A percentile compares a stretch with the other conserved stretches of the same genome.
Conservation (phyloP, 2,888 invertebrate species). For the Volucella inflata region DNA sequence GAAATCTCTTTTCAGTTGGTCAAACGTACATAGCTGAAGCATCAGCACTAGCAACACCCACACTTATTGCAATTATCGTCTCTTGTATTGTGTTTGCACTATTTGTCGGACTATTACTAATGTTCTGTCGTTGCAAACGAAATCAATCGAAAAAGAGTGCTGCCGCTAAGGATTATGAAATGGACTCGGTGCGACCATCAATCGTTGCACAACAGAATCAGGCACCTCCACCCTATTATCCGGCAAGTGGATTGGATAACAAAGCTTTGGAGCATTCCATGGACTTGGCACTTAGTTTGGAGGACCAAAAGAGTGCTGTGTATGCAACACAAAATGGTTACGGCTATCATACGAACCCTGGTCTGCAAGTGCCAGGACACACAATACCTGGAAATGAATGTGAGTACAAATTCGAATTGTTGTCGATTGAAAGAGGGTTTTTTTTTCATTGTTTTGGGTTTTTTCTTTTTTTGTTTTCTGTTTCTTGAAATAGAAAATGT, state of each 20-base stretch:
- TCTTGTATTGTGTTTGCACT: slow-evolving; percentile 92
- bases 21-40: slow-evolving; percentile 92
- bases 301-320: slow-evolving; percentile 93
- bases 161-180: slow-evolving; percentile 94
- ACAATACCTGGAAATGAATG: slow-evolving; percentile 92
- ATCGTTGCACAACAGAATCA: slow-evolving; percentile 92
- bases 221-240: slow-evolving; percentile 94
- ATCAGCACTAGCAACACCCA: slow-evolving; percentile 90
- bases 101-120: slow-evolving; percentile 89
- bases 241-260: slow-evolving; percentile 94
- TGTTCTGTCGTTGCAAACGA: slow-evolving; percentile 94
- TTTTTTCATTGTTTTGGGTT: slow-evolving; percentile 32
- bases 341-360: slow-evolving; percentile 91
- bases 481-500: neutral
- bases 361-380: slow-evolving; percentile 87
- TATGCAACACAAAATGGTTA: slow-evolving; percentile 94
- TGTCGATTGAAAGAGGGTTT: neutral
- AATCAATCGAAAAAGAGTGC: slow-evolving; percentile 92
- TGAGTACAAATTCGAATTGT: slow-evolving; percentile 85
- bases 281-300: slow-evolving; percentile 92
- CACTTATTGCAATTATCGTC: slow-evolving; percentile 90
- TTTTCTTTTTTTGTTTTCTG: slow-evolving; percentile 20
- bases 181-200: slow-evolving; percentile 93
- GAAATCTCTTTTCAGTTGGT: slow-evolving; percentile 87
- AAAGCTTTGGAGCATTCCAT: slow-evolving; percentile 95